Base-by-base conservation (phyloP, 1,140 invertebrate genomes). In the Drosophila hydei region DNA sequence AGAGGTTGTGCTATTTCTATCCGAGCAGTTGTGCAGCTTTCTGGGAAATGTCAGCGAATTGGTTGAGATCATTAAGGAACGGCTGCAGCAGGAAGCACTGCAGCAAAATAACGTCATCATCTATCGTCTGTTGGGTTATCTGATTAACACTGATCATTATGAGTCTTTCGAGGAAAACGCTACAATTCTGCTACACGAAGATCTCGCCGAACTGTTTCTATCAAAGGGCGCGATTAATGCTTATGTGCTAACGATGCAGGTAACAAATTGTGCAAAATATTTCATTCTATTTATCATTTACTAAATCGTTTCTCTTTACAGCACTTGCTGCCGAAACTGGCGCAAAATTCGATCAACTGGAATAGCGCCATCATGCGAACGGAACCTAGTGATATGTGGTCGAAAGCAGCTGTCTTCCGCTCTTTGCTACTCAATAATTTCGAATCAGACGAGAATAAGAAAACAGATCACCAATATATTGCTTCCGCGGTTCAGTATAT, bases 371-470 rank as follows among this genome's bases (percentile, higher is more conserved):
- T 91, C 4, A 85, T 91, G 80, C 69, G 65, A 36, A 81, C 71
- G 0, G 87, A 91, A 25, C 79, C 80, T 3, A 23, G 47, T 0
- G 74, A 87, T 14, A 55, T 83, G 18, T 87, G 88, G 80, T 59
- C 85, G 8, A 85, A 78, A 38, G 79, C 84, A 16, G 71, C 80
- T 3, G 59, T 89, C 3, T 85, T 80, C 33, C 77, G 76, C 19
- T 71, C 60, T 16, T 52, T 91, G 0, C 18, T 91, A 4, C 87
- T 92, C 3, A 90, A 90, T 23, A 90, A 91, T 45, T 83, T 81
- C 18, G 62, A 85, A n/a, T 51, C 88, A 3, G 78, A 93, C 16
- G 12, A 69, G 1, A 91, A 91, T 61, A 76, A 85, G 19, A 58
- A 79, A 38, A 56, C 61, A 3, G 90, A 91, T 74, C 67, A 72